Base-by-base conservation (phyloP, 2,888 invertebrate species). In the Pristionchus entomophagus region DNA sequence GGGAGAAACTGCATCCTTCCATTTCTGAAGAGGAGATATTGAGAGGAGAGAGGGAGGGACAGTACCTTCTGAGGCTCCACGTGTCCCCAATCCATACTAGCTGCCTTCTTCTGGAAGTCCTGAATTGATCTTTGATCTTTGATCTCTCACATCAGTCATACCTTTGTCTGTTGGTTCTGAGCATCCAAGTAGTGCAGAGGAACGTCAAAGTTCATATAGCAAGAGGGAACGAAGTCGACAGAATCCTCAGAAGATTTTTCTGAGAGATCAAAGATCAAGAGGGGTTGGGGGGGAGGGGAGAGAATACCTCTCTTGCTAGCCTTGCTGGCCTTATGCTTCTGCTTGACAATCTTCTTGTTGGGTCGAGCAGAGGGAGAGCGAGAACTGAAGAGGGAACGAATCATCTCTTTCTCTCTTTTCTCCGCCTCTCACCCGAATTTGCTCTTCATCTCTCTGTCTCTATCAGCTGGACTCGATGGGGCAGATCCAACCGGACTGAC, bases 151-250 rank as follows among this genome's bases (percentile, higher is more conserved):
- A 45, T 38, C 6, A 4, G 8, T 32, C 1, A 14, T 38, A 73
- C 73, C 41, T 73, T 73, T 5, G 38, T 10, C 26, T 45, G 41
- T 14, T 73, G 41, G 22, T 73, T 41, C 73, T 45, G 41, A 2
- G 41, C 38, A 6, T 73, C 22, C 2, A 45, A 41, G 32, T 73
- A 73, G 26, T 41, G 22, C 2, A 73, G 73, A 1, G 73, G 73
- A 22, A 73, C 38, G 41, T 45, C 73, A 41, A 82, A 51, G 26
- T 59, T 59, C 56, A 82, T 53, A 41, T 82, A 82, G 41, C 53
- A 53, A 17, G 82, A 82, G n/a, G 82, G 82, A n/a, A 82, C 41
- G 82, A 82, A 82, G 35, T 82, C 82, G 59, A 14, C n/a, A 0
- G 82, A 82, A n/a, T 82, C 82, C 49, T 82, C 82, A 8, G 65